Percentiles rank a stretch among this genome's conserved stretches.
These are phyloP conservation scores for Phaetusa simplex DNA, from an alignment of 2,113 vertebrate species.

Conservation along the genomic window DNA sequence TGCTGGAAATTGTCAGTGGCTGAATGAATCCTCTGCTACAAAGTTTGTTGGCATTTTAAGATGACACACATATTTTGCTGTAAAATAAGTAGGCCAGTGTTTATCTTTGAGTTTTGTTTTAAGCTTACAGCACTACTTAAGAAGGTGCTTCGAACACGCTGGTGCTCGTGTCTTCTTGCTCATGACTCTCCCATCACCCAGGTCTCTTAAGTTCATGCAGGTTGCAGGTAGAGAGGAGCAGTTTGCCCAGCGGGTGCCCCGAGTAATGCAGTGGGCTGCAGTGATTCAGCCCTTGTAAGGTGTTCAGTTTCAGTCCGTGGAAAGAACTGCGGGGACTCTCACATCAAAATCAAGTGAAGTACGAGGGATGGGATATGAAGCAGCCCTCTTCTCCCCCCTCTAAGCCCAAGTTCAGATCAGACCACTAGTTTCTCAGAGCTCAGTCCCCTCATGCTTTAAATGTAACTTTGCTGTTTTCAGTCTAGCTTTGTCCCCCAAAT, in stretches of 20 bases:
- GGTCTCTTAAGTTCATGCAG: background rate
- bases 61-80: background rate
- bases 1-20: background rate
- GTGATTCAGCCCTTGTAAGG: background rate
- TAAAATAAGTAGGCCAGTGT: background rate
- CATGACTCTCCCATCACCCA: too few species aligned
- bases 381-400: accelerated
- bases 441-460: background rate
- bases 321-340: background rate
- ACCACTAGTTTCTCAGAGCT: background rate
- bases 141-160: background rate
- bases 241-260: background rate
- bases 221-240: background rate
- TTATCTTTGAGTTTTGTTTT: background rate
- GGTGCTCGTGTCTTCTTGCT: background rate
- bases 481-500: background rate
- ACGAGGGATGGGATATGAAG: background rate
- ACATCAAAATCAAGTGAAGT: background rate
- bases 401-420: background rate
- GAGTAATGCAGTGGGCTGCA: background rate
- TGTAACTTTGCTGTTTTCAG: background rate
- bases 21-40: background rate
- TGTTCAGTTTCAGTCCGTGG: background rate
- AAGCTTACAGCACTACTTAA: background rate
- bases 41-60: background rate